phyloP scores from a whole-genome alignment of 2,113 vertebrate species.

The Callipepla squamata region DNA sequence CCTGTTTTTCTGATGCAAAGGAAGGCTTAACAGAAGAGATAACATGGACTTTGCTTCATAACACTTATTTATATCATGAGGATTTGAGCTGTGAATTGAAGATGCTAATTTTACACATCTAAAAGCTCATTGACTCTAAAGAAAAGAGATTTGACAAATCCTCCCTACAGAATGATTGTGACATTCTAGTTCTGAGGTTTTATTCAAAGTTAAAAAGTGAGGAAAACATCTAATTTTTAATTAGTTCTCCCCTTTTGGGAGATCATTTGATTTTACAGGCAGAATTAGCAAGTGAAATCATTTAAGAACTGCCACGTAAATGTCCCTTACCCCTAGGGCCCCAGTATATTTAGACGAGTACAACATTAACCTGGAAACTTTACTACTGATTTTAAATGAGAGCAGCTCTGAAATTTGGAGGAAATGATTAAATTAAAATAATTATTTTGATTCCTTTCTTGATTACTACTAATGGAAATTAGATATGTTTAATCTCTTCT shows the following conservation, averaged over 20 bases:
- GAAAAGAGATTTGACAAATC: constrained; percentile 34
- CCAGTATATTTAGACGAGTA: constrained; percentile 28
- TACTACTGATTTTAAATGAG: constrained; percentile 44
- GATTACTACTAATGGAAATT: neutral
- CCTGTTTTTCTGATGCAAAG: neutral
- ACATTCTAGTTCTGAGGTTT: constrained; percentile 46
- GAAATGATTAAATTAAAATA: constrained; percentile 15
- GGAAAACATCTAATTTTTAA: constrained; percentile 60
- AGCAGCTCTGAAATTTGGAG: constrained; percentile 5
- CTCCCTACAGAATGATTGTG: constrained; percentile 2
- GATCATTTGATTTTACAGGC: constrained; percentile 52
- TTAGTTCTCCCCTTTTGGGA: constrained; percentile 65
- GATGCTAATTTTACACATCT: neutral
- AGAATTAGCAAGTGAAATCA: constrained; percentile 63
- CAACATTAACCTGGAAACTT: constrained; percentile 59
- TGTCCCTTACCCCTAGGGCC: constrained; percentile 24
- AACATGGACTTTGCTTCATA: neutral
- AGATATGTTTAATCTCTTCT: neutral
- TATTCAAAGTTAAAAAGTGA: constrained; percentile 47
- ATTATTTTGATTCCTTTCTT: constrained; percentile 24
- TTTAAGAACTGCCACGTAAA: constrained; percentile 50
- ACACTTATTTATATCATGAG: neutral
- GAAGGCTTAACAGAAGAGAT: neutral
- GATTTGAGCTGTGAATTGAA: neutral
- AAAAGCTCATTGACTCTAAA: neutral